Conservation (phyloP, 1,140 invertebrate genomes). For the Ceratina australensis region DNA sequence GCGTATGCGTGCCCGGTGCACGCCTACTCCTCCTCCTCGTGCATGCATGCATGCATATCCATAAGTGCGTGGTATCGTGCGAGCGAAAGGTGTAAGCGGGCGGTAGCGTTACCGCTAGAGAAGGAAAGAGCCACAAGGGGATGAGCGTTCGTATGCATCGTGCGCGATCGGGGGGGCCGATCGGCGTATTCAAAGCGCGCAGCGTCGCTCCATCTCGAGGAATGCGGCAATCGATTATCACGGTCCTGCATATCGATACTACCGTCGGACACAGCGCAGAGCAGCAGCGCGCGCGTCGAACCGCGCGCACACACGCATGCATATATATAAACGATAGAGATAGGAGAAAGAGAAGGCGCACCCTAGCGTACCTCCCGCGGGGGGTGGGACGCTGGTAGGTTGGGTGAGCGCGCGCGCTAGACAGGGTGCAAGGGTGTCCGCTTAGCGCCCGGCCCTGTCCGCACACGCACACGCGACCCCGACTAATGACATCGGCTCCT, state of each 20-base stretch:
- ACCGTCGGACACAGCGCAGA: conserved; percentile 56
- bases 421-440: conserved; percentile 54
- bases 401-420: conserved; percentile 1
- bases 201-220: conserved; percentile 72
- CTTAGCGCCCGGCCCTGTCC: conserved; percentile 45
- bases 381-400: too few relatives aligned
- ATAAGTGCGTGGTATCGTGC: conserved; percentile 41
- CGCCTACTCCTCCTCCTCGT: background rate
- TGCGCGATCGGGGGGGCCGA: conserved; percentile 58
- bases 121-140: conserved; percentile 30
- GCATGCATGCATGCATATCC: conserved; percentile 37
- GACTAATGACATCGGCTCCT: conserved; percentile 65
- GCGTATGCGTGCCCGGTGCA: conserved; percentile 44
- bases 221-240: conserved; percentile 77
- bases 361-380: too few relatives aligned
- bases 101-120: background rate
- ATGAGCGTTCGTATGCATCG: conserved; percentile 61
- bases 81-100: conserved; percentile 4
- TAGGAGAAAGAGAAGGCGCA: background rate
- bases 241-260: conserved; percentile 76
- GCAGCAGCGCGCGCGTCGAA: conserved; percentile 11
- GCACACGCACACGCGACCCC: conserved; percentile 54
- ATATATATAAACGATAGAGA: too few relatives aligned
- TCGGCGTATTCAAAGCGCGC: conserved; percentile 73
- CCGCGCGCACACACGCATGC: background rate